A percentile compares a stretch with the other conserved stretches of the same genome.
These are phyloP conservation scores for Wiebesia pumilae DNA, from an alignment of 1,140 invertebrate genomes.

Conservation along the genomic window DNA sequence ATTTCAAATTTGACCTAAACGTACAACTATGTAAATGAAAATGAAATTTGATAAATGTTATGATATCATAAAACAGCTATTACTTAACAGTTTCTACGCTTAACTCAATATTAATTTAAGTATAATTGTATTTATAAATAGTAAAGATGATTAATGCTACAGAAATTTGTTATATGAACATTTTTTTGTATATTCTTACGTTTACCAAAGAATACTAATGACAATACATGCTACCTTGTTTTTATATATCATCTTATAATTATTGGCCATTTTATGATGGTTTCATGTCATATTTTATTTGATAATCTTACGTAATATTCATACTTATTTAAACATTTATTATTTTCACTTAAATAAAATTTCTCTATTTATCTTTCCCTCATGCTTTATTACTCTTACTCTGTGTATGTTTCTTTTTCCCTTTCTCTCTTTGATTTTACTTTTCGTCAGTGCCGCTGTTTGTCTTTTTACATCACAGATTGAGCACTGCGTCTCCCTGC, in stretches of 20 bases:
- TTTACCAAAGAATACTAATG: background rate
- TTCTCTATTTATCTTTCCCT: background rate
- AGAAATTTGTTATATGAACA: background rate
- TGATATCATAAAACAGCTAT: no score
- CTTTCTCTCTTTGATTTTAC: background rate
- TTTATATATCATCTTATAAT: background rate
- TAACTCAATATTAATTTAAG: background rate
- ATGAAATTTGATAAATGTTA: no score
- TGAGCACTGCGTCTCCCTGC: constrained; percentile 24
- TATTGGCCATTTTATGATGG: background rate
- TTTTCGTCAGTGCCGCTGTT: background rate
- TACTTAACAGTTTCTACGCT: background rate
- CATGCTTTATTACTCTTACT: no score
- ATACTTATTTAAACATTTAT: background rate
- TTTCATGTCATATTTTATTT: background rate
- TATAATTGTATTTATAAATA: background rate
- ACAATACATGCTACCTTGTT: background rate
- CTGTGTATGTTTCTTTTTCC: no score
- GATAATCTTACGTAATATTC: background rate
- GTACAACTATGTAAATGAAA: no score
- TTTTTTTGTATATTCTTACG: background rate
- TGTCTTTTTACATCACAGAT: constrained; percentile 25
- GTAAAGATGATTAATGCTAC: background rate
- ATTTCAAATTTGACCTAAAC: no score
- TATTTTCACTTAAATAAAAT: constrained; percentile 5